A percentile compares a stretch with the other conserved stretches of the same genome.
phyloP scores from a whole-genome alignment of 2,113 vertebrate genomes.

The Hemiscyllium ocellatum region DNA sequence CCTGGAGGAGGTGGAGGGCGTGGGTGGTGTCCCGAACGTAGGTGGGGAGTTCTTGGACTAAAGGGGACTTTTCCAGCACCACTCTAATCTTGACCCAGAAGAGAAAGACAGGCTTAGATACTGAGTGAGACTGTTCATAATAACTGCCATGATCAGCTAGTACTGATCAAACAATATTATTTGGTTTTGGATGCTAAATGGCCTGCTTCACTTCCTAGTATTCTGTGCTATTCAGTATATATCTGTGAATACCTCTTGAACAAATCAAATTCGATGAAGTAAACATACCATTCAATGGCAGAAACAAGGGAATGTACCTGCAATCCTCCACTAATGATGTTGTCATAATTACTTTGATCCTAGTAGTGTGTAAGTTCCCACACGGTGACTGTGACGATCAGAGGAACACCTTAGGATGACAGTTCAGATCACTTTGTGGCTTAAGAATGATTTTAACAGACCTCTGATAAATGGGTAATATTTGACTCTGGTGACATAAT shows the following conservation, averaged over 20 bases:
- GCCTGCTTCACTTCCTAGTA: neutral
- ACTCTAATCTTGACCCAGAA: no score
- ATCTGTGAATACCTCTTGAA: neutral
- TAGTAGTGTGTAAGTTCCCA: neutral
- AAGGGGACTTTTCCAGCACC: no score
- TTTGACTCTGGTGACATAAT: neutral
- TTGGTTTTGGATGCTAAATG: neutral
- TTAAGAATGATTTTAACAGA: neutral
- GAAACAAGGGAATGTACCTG: neutral
- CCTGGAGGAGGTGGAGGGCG: no score
- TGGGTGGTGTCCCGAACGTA: no score
- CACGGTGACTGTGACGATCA: neutral
- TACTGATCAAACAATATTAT: neutral
- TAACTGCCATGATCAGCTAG: neutral
- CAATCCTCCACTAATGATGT: neutral
- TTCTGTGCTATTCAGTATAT: neutral
- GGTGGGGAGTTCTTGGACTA: no score
- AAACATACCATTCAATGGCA: neutral
- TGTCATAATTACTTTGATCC: neutral
- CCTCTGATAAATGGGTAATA: neutral
- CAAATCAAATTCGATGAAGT: neutral
- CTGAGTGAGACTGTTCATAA: neutral
- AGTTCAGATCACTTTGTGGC: neutral
- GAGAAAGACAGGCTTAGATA: neutral
- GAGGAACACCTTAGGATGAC: neutral